Conservation (phyloP, 2,797 vertebrate species). For the Etheostoma nigrum region DNA sequence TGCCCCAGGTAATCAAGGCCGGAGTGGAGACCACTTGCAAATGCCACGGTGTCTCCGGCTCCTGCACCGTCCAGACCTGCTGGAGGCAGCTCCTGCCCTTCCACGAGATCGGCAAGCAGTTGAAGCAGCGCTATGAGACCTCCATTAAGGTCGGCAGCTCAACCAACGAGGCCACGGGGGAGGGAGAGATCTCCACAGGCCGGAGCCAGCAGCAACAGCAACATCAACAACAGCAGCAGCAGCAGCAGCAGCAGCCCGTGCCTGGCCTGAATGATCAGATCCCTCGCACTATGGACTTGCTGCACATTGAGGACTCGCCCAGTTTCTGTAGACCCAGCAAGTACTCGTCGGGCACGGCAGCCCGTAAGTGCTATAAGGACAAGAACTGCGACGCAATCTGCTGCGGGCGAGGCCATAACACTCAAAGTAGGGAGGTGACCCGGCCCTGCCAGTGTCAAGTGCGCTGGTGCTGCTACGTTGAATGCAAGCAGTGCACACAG, state of each 20-base stretch:
- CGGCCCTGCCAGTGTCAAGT: slow-evolving; percentile 98
- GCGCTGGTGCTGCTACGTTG: slow-evolving; percentile 99
- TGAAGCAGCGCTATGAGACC: slow-evolving; percentile 96
- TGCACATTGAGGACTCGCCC: slow-evolving; percentile 99
- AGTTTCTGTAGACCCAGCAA: slow-evolving; percentile 96
- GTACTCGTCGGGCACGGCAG: slow-evolving; percentile 93
- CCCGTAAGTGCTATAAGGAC: slow-evolving; percentile 97
- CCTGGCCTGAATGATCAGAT: slow-evolving; percentile 89
- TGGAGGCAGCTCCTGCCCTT: slow-evolving; percentile 98
- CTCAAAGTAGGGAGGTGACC: slow-evolving; percentile 96
- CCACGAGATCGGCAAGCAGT: slow-evolving; percentile 96
- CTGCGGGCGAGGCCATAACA: slow-evolving; percentile 98
- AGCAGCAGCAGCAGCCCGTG: slow-evolving; percentile 55
- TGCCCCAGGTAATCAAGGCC: slow-evolving; percentile 93
- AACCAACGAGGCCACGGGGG: slow-evolving; percentile 96
- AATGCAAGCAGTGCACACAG: slow-evolving; percentile 98
- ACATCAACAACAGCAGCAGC: slow-evolving; percentile 70
- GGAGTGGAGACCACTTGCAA: slow-evolving; percentile 99
- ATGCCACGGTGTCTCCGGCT: slow-evolving; percentile 97
- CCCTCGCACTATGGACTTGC: slow-evolving; percentile 94
- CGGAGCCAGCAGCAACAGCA: slow-evolving; percentile 79
- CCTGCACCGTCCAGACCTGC: slow-evolving; percentile 97
- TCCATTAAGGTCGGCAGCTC: slow-evolving; percentile 95
- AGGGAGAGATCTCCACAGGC: slow-evolving; percentile 92
- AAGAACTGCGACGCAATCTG: slow-evolving; percentile 99